phyloP scores from a whole-genome alignment of 2,888 invertebrate species.

The Pseudococcus jackbeardsleyi region DNA sequence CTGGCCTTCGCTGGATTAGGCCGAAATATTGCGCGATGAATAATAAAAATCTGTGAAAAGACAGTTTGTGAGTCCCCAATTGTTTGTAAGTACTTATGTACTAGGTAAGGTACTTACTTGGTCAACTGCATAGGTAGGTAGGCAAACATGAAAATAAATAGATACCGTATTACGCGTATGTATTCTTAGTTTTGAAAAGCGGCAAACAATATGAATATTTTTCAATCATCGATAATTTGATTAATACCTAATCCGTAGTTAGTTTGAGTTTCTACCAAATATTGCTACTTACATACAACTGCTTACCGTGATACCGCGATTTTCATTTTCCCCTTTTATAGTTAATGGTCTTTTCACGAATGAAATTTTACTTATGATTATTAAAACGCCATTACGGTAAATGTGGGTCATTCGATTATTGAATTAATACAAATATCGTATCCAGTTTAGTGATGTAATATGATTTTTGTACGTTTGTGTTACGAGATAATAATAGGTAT shows the following conservation, averaged over 20 bases:
- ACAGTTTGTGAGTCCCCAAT: too few relatives aligned
- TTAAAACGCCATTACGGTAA: constrained; percentile 27
- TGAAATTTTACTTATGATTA: constrained; percentile 13
- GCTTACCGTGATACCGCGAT: neutral
- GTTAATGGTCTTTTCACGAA: constrained; percentile 1
- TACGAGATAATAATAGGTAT: too few relatives aligned
- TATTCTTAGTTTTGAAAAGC: neutral
- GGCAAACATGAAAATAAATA: too few relatives aligned
- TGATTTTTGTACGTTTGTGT: constrained; percentile 26
- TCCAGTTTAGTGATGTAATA: constrained; percentile 27
- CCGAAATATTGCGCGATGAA: too few relatives aligned
- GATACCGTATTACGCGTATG: too few relatives aligned
- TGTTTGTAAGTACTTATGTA: too few relatives aligned
- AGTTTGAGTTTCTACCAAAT: too few relatives aligned
- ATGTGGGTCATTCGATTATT: constrained; percentile 51
- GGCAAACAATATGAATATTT: neutral
- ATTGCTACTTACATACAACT: neutral
- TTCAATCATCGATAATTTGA: neutral
- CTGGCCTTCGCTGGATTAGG: too few relatives aligned
- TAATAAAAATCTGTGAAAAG: too few relatives aligned
- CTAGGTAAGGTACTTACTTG: too few relatives aligned
- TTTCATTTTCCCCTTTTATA: constrained; percentile 27
- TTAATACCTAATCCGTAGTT: neutral
- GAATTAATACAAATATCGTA: constrained; percentile 52
- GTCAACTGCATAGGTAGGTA: too few relatives aligned